Base-by-base conservation (phyloP, 2,888 invertebrate genomes). In the Leptinotarsa tumamoca region DNA sequence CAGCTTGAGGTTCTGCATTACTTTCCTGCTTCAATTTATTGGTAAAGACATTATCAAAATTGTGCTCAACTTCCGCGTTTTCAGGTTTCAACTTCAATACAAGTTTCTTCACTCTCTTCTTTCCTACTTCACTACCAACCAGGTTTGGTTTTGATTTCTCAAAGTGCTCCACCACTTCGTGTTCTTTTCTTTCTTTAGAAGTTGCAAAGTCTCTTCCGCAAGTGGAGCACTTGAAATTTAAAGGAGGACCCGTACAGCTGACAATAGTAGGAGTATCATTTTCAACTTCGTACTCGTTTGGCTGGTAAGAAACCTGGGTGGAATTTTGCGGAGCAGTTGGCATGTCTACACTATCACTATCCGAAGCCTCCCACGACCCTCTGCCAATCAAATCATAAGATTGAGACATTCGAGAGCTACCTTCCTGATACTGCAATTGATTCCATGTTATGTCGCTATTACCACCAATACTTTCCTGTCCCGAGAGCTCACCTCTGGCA, bases 401-500 rank as follows among this genome's bases (percentile, higher is more conserved):
- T 81, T 89, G 89, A 2, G 90, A 90, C 84, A 90, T 89, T 7
- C 83, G 84, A 15, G 86, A 85, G 78, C 83, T 90, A 52, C 90
- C 89, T 80, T 91, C 91, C 78, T 90, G 90, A 79, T 93, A 93
- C 87, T 92, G 91, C 89, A 95, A 93, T 90, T 94, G 92, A 87
- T 92, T 93, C 92, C 95, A 94, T 3, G 94, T 92, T 18, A 92
- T 92, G 82, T 95, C 95, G 85, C 94, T 94, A 82, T 94, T 94
- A 82, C 94, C 88, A 15, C 95, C 95, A 85, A 95, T 94, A 88
- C 95, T 95, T 86, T 96, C 96, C 86, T 95, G 96, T 18, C 95
- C 96, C 17, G 95, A 95, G 61, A 96, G 91, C 88, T 96, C 96
- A 1, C 96, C 96, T 78, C 95, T 92, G 0, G 96, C 94, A 54